Evolutionary conservation across 2,797 vertebrate genomes (phyloP).

Genomic region (Sebastes baramenuke): DNA sequence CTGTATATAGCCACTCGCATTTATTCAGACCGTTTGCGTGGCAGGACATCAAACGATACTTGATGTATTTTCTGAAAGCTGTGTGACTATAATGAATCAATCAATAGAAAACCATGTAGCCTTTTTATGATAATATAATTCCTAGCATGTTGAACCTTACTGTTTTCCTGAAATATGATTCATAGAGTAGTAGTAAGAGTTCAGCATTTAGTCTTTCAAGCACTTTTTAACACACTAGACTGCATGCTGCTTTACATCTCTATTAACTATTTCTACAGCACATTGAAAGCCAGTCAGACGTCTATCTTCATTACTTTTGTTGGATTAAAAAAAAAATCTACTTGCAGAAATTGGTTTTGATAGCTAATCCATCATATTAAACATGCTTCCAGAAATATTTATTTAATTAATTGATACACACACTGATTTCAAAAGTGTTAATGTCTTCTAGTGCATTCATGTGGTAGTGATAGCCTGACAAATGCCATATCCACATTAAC

Average conservation of each 20-base stretch:
- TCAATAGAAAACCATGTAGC: background rate
- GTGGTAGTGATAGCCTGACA: background rate
- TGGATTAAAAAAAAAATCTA: background rate
- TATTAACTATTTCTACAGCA: background rate
- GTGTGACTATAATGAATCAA: background rate
- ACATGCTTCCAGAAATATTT: background rate
- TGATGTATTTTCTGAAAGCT: background rate
- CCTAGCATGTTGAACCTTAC: background rate
- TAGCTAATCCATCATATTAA: conserved; percentile 2
- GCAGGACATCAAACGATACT: background rate
- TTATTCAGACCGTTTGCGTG: background rate
- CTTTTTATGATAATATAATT: background rate
- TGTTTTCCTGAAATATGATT: background rate
- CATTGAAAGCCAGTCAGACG: background rate
- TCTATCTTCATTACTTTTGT: conserved; percentile 8
- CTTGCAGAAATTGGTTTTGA: conserved; percentile 2
- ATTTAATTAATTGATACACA: background rate
- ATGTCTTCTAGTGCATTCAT: background rate
- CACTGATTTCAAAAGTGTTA: conserved; percentile 1
- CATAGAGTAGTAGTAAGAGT: background rate
- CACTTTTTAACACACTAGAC: too few species aligned
- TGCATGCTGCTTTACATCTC: background rate
- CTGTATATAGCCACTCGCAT: background rate
- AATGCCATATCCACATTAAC: background rate
- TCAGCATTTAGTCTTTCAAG: background rate